Conservation (phyloP, 2,113 vertebrate genomes). For the Delphinapterus leucas region DNA sequence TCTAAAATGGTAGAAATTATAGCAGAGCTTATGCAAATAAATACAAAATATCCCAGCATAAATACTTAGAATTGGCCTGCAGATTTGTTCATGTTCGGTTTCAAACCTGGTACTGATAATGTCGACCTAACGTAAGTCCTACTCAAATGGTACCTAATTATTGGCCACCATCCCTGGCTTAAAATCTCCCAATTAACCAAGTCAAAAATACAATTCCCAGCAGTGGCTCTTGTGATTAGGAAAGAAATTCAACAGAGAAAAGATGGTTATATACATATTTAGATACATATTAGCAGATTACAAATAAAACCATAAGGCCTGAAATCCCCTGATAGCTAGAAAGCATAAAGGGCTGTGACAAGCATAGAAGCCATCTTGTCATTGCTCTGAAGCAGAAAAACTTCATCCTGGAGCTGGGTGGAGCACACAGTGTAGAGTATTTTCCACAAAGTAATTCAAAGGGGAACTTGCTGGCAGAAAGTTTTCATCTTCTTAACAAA, state of each 20-base stretch:
- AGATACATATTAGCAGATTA: neutral
- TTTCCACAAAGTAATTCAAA: slow-evolving; percentile 12
- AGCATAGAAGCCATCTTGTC: neutral
- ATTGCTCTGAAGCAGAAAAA: neutral
- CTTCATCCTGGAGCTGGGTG: neutral
- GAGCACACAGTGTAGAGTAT: neutral
- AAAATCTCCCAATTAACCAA: neutral
- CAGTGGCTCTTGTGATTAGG: neutral
- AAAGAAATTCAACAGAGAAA: slow-evolving; percentile 11
- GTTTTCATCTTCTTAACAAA: neutral
- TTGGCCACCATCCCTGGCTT: neutral
- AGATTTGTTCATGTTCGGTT: neutral
- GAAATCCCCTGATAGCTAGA: neutral
- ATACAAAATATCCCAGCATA: neutral
- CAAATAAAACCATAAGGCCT: neutral
- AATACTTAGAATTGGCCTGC: neutral
- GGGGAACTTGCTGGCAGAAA: neutral
- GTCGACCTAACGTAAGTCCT: neutral
- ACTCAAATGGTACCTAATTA: neutral
- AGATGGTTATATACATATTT: neutral
- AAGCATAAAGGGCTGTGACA: neutral
- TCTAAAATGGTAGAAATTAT: neutral
- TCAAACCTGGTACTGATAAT: neutral
- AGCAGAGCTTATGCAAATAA: neutral
- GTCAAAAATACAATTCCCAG: neutral